phyloP scores from a whole-genome alignment of 2,888 invertebrate genomes.

The Subacronicta megacephala region DNA sequence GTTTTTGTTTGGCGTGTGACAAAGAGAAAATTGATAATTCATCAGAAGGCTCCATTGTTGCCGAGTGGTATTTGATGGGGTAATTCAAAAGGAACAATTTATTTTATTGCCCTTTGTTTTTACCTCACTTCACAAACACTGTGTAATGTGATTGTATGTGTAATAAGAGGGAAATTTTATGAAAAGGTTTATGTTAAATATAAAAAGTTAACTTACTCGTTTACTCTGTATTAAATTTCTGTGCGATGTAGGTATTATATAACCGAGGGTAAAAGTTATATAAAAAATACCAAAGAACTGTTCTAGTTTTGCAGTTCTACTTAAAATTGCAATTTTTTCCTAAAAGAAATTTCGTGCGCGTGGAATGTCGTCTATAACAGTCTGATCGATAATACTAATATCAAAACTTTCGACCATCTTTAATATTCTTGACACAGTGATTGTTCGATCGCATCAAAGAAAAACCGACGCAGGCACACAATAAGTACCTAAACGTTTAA shows the following conservation, averaged over 20 bases:
- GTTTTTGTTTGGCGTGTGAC: conserved; percentile 85
- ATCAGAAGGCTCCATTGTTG: conserved; percentile 79
- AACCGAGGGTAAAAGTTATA: conserved; percentile 16
- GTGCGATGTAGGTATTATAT: conserved; percentile 9
- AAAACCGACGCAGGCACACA: conserved; percentile 13
- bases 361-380: conserved; percentile 25
- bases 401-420: conserved; percentile 37
- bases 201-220: conserved; percentile 46
- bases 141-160: conserved; percentile 36
- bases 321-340: conserved; percentile 26
- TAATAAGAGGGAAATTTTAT: conserved; percentile 43
- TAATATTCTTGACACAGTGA: conserved; percentile 38
- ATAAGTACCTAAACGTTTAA: conserved; percentile 16
- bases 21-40: conserved; percentile 87
- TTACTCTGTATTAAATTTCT: conserved; percentile 34
- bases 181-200: conserved; percentile 48
- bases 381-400: conserved; percentile 48
- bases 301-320: conserved; percentile 27
- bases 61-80: conserved; percentile 76
- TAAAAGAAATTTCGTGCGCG: conserved; percentile 25
- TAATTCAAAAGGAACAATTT: conserved; percentile 76
- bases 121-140: conserved; percentile 57
- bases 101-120: conserved; percentile 76
- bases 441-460: conserved; percentile 37
- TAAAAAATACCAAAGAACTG: conserved; percentile 26